A percentile compares a stretch with the other conserved stretches of the same genome.
Conservation (phyloP, 1,140 invertebrate genomes). For the Aleiodes sp. region DNA sequence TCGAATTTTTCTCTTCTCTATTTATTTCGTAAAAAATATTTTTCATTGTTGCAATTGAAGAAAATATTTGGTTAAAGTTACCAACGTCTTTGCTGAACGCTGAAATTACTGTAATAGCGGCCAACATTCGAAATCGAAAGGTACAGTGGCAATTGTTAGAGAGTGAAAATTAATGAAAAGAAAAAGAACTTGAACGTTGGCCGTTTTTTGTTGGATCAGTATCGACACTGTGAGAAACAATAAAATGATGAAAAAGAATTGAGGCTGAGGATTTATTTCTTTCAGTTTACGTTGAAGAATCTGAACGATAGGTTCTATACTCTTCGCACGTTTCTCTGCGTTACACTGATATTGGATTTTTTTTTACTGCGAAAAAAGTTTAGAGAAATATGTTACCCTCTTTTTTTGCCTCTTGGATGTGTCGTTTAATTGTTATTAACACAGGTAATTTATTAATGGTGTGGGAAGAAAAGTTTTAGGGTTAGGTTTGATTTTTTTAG, state of each 20-base stretch:
- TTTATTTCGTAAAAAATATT: too few relatives aligned
- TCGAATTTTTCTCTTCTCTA: too few relatives aligned
- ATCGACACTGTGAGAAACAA: too few relatives aligned
- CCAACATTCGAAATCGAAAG: too few relatives aligned
- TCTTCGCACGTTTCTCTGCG: neutral
- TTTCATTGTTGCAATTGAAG: too few relatives aligned
- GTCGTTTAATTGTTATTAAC: constrained; percentile 47
- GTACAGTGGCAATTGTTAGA: neutral
- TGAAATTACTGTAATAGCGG: too few relatives aligned
- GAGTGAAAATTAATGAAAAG: neutral
- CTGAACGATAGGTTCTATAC: neutral
- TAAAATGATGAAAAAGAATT: neutral
- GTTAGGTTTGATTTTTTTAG: too few relatives aligned
- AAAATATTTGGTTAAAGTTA: too few relatives aligned
- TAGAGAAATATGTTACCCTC: constrained; percentile 41
- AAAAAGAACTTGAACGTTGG: neutral
- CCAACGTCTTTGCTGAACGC: too few relatives aligned
- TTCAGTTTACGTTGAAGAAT: neutral
- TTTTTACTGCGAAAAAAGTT: neutral
- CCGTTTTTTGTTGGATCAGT: neutral
- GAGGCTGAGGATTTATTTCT: neutral
- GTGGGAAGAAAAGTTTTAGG: neutral
- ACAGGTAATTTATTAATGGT: constrained; percentile 40
- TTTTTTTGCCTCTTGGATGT: constrained; percentile 46
- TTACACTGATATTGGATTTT: neutral